Percentiles rank a stretch among this genome's conserved stretches.
Conservation (phyloP, 2,797 vertebrate species). For the Hirundo rustica region DNA sequence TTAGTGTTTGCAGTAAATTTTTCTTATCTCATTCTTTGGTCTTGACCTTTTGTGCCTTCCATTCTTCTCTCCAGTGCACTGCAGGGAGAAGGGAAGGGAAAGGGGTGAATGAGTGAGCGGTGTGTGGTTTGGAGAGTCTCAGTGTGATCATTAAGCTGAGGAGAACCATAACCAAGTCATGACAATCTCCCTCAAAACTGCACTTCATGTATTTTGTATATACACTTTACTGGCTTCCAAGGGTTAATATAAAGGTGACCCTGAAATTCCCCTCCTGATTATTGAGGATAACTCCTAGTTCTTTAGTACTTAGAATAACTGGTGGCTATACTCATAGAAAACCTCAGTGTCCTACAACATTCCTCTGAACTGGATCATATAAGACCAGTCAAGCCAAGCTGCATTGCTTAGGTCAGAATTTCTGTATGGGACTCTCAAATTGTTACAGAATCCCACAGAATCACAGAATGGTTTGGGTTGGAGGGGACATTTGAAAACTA, state of each 20-base stretch:
- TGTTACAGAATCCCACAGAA: background rate
- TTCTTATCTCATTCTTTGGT: background rate
- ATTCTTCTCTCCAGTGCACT: background rate
- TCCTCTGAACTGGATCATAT: background rate
- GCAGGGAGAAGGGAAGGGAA: background rate
- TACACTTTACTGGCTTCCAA: background rate
- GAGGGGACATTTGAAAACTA: background rate
- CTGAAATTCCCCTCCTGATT: background rate
- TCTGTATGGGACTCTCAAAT: background rate
- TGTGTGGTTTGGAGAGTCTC: background rate
- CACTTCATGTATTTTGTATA: background rate
- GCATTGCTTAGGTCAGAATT: background rate
- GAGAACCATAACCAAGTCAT: background rate
- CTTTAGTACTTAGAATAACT: background rate
- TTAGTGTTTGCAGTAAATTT: background rate
- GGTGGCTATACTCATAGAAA: background rate
- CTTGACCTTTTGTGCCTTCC: background rate
- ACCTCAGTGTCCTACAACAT: background rate
- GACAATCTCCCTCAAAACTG: background rate
- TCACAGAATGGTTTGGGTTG: background rate
- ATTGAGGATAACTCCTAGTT: background rate
- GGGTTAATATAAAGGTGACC: background rate
- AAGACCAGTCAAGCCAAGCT: background rate
- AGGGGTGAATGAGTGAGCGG: fast-evolving
- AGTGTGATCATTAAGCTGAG: background rate